These are phyloP conservation scores for Lepidotrigona ventralis DNA, from an alignment of 1,140 invertebrate species.

Conservation along the genomic window DNA sequence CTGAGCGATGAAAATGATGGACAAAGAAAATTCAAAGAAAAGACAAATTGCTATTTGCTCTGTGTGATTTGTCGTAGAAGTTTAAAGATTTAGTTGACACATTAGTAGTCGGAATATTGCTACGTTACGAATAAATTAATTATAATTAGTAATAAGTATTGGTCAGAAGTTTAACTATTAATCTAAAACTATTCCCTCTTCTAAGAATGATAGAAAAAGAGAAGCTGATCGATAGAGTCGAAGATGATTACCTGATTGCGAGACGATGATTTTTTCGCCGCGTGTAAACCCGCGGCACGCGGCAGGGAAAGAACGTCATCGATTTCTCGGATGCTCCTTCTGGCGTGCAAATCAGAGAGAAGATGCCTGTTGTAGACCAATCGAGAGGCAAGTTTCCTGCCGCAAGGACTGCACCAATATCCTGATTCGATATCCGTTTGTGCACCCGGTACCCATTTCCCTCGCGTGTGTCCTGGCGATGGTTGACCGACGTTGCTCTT, in stretches of 20 bases:
- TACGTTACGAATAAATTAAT: no score
- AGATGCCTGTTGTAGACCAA: conserved; percentile 88
- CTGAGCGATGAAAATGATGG: no score
- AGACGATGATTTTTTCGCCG: conserved; percentile 32
- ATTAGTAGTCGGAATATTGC: no score
- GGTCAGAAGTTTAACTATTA: no score
- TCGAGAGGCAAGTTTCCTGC: conserved; percentile 86
- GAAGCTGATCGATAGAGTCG: not conserved
- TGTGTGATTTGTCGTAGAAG: no score
- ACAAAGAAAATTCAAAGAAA: no score
- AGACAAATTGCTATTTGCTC: no score
- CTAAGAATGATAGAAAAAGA: not conserved
- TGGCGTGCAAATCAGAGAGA: conserved; percentile 86
- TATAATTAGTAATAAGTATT: no score
- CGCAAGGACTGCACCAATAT: conserved; percentile 90
- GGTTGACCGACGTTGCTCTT: conserved; percentile 74
- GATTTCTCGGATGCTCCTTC: conserved; percentile 84
- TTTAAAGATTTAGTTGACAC: no score
- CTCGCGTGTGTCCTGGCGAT: conserved; percentile 85
- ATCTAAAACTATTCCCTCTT: no score
- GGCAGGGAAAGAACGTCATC: conserved; percentile 68
- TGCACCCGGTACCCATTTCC: conserved; percentile 88
- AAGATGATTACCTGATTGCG: conserved; percentile 35
- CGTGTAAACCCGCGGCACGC: conserved; percentile 21
- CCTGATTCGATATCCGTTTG: conserved; percentile 75